A percentile compares a stretch with the other conserved stretches of the same genome.
Conservation (phyloP, 2,888 invertebrate genomes). For the Merodon equestris region DNA sequence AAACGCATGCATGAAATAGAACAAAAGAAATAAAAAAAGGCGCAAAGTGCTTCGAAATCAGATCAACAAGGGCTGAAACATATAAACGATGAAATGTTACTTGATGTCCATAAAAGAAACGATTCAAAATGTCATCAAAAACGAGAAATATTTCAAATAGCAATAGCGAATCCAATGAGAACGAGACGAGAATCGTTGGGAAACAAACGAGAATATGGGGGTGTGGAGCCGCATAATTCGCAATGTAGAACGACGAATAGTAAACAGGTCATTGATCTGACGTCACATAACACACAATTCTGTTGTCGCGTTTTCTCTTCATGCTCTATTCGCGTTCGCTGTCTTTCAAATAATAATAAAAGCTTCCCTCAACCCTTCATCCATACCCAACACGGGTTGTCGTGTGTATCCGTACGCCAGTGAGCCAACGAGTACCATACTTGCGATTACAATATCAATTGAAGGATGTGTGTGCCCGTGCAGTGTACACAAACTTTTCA, state of each 20-base stretch:
- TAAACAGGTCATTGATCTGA: constrained; percentile 68
- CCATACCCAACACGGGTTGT: too few species aligned
- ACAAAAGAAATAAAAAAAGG: constrained; percentile 29
- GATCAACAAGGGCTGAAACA: neutral
- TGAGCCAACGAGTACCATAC: constrained; percentile 4
- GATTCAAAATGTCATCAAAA: constrained; percentile 15
- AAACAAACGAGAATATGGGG: neutral
- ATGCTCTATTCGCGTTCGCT: constrained; percentile 48
- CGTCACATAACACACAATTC: constrained; percentile 50
- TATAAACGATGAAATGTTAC: neutral
- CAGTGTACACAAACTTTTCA: constrained; percentile 40
- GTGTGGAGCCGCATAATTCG: constrained; percentile 4
- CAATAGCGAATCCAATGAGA: too few species aligned
- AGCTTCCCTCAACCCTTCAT: constrained; percentile 6
- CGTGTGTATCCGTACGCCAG: too few species aligned
- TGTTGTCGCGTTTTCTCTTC: constrained; percentile 41
- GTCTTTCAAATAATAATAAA: constrained; percentile 41
- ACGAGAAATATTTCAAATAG: too few species aligned
- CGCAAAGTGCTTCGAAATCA: constrained; percentile 39
- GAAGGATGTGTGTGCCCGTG: constrained; percentile 25
- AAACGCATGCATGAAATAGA: constrained; percentile 2
- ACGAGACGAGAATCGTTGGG: too few species aligned
- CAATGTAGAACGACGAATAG: constrained; percentile 35
- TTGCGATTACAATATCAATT: neutral
- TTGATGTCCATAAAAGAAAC: too few species aligned